A percentile compares a stretch with the other conserved stretches of the same genome.
Evolutionary conservation across 2,888 invertebrate genomes (phyloP).

Genomic region (Halictus ligatus): DNA sequence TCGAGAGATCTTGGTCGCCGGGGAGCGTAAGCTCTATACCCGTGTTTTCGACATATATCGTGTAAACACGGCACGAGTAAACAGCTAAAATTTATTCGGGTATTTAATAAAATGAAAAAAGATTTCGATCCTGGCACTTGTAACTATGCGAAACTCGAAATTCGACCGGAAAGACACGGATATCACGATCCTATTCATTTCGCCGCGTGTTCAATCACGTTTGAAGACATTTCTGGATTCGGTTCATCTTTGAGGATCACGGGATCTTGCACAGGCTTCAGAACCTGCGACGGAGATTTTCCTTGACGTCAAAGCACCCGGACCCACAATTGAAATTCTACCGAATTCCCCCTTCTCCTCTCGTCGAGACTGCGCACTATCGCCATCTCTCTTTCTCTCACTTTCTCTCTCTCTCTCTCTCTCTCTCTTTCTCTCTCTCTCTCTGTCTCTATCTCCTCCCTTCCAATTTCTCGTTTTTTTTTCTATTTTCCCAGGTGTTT

Average conservation of each 20-base stretch:
- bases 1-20: too few relatives aligned
- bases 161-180: neutral
- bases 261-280: constrained; percentile 32
- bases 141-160: constrained; percentile 23
- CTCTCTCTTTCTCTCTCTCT: too few relatives aligned
- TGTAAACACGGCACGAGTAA: too few relatives aligned
- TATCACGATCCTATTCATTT: neutral
- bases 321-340: constrained; percentile 11
- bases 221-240: constrained; percentile 21
- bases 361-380: neutral
- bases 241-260: constrained; percentile 30
- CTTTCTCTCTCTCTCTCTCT: too few relatives aligned
- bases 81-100: neutral
- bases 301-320: constrained; percentile 15
- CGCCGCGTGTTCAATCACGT: neutral
- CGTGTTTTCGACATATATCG: too few relatives aligned
- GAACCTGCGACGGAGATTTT: constrained; percentile 23
- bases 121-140: neutral
- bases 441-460: too few relatives aligned
- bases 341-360: constrained; percentile 25
- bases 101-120: neutral
- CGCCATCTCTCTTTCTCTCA: neutral
- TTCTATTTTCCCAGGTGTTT: constrained; percentile 5
- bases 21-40: too few relatives aligned
- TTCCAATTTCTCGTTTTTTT: too few relatives aligned